A percentile compares a stretch with the other conserved stretches of the same genome.
These are phyloP conservation scores for Lepidostoma basale DNA, from an alignment of 1,140 invertebrate genomes.

Conservation along the genomic window DNA sequence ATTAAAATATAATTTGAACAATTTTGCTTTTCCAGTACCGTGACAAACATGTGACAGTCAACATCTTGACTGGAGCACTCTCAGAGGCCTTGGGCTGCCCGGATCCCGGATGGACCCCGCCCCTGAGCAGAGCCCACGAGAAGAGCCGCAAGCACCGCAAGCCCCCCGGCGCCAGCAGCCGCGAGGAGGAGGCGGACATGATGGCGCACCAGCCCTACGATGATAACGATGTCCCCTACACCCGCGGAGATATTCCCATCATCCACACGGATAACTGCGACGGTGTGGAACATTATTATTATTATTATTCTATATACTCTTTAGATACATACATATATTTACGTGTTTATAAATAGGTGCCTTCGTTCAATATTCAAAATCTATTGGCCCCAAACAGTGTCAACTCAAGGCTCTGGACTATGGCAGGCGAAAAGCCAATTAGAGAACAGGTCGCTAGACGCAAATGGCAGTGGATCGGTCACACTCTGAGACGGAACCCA, in stretches of 20 bases:
- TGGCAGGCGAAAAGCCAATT: too few species aligned
- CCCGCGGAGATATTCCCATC: conserved; percentile 77
- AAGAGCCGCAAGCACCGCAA: conserved; percentile 49
- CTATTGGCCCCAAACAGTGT: too few species aligned
- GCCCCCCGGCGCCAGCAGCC: background rate
- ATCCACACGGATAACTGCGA: conserved; percentile 71
- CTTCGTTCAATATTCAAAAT: too few species aligned
- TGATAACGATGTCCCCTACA: conserved; percentile 52
- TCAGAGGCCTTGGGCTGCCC: conserved; percentile 52
- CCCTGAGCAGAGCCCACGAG: conserved; percentile 45
- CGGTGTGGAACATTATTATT: conserved; percentile 53
- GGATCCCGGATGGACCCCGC: background rate
- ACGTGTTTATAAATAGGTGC: too few species aligned
- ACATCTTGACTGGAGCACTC: conserved; percentile 49
- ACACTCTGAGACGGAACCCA: too few species aligned
- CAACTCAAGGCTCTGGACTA: too few species aligned
- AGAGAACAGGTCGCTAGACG: too few species aligned
- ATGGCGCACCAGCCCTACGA: conserved; percentile 49
- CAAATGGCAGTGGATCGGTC: too few species aligned
- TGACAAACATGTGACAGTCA: conserved; percentile 56
- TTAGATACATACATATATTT: too few species aligned
- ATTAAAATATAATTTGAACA: too few species aligned
- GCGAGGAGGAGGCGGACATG: conserved; percentile 51
- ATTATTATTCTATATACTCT: too few species aligned
- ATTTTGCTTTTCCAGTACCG: conserved; percentile 54